phyloP scores from a whole-genome alignment of 1,140 invertebrate genomes.

The Oppia nitens region DNA sequence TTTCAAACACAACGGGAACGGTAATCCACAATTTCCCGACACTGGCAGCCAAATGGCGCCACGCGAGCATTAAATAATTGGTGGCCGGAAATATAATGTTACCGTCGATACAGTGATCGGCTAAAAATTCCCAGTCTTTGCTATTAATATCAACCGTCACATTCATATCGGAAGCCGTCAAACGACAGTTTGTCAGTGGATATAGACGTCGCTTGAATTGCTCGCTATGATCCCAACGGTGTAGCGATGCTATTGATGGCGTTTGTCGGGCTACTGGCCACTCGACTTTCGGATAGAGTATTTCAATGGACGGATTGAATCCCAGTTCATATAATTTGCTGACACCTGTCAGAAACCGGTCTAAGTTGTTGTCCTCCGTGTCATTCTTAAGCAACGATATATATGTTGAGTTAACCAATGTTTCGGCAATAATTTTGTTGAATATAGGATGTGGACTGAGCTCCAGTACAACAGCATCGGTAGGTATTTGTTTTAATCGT shows the following conservation, averaged over 20 bases:
- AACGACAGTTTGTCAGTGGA: background rate
- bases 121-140: conserved; percentile 28
- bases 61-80: conserved; percentile 35
- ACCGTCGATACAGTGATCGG: conserved; percentile 37
- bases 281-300: no score
- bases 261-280: no score
- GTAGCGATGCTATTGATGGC: conserved; percentile 32
- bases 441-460: no score
- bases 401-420: no score
- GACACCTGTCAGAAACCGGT: conserved; percentile 48
- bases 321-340: conserved; percentile 56
- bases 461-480: no score
- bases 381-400: no score
- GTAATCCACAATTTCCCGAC: conserved; percentile 29
- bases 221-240: conserved; percentile 36
- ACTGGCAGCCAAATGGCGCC: conserved; percentile 34
- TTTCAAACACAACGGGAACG: conserved; percentile 32
- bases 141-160: conserved; percentile 16
- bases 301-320: no score
- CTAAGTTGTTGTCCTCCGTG: conserved; percentile 46
- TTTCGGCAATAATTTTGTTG: no score
- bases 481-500: no score
- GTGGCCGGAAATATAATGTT: conserved; percentile 37
- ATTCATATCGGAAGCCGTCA: conserved; percentile 10
- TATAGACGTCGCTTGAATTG: conserved; percentile 14